Percentiles rank a stretch among this genome's conserved stretches.
These are phyloP conservation scores for Empidonax alnorum DNA, from an alignment of 2,113 vertebrate species.

Conservation along the genomic window DNA sequence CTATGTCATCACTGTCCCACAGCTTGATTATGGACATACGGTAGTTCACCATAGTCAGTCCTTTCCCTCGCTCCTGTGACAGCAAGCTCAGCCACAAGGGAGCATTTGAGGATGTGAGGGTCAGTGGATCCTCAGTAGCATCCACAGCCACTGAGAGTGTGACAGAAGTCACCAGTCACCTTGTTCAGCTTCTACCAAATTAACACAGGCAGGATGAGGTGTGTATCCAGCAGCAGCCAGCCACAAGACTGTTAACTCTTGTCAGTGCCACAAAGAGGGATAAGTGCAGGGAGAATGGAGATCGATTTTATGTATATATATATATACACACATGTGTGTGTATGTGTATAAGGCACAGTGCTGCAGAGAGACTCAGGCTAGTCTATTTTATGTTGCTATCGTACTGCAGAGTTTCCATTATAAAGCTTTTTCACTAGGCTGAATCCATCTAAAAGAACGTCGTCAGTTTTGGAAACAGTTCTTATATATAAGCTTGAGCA, in stretches of 20 bases:
- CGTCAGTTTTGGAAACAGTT: background rate
- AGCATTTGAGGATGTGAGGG: background rate
- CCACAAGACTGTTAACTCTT: background rate
- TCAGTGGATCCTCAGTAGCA: background rate
- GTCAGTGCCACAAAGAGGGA: background rate
- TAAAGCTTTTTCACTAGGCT: background rate
- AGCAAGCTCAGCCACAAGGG: background rate
- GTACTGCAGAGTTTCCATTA: background rate
- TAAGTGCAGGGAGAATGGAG: background rate
- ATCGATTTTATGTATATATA: background rate
- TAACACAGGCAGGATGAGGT: background rate
- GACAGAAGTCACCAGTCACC: background rate
- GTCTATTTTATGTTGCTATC: background rate
- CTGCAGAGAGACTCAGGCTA: background rate
- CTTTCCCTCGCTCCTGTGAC: background rate
- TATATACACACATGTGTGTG: background rate
- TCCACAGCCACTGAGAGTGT: background rate
- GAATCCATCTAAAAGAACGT: background rate
- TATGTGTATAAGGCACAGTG: background rate
- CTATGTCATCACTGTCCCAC: background rate
- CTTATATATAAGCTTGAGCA: background rate
- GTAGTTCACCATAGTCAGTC: background rate
- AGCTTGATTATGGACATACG: background rate
- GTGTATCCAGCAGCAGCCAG: background rate
- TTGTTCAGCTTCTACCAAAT: background rate